Evolutionary conservation across 1,140 invertebrate species (phyloP), one percentile per base, ranked within the genome.

Genomic region (Teleopsis dalmanni): DNA sequence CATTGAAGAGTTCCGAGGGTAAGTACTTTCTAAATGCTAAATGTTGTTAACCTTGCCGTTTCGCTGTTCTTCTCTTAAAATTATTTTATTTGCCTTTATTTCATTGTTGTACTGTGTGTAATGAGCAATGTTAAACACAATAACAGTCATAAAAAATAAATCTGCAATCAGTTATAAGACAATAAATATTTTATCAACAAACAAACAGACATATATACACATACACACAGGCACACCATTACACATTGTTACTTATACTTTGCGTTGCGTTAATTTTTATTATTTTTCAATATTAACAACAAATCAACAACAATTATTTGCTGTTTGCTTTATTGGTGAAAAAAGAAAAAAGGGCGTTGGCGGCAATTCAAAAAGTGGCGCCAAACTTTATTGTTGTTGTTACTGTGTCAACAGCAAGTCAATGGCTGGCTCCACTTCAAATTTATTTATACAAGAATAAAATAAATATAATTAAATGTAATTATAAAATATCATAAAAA

Each of bases 1-100:
- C 65, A 34, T 55, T 70, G 18, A 72, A 75, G 55, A 63, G 59
- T 42, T 61, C 64, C 46, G 74, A 75, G 58, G 69, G 65, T 69
- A 55, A 71, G 60, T 64, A 38, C 33, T 22, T 11, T 16, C 4
- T 9, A 11, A 8, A 8, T 42, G 10, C 29, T 26, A 18, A 16
- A 26, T 23, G 8, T 38, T 40, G 13, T 21, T 38, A 38, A 7
- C 7, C n/a, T n/a, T 31, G 9, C n/a, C 29, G 8, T 31, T 31
- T n/a, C n/a, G 8, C 29, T 31, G 8, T n/a, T n/a, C 9, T 31
- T 31, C 29, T 31, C 29, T n/a, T 31, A 9, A 9, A 31, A 9
- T n/a, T 31, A 9, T n/a, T 31, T 9, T n/a, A 31, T 31, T 31
- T 31, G 29, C 29, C n/a, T n/a, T n/a, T n/a, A n/a, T n/a, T n/a